A percentile compares a stretch with the other conserved stretches of the same genome.
These are phyloP conservation scores for Hydrolagus colliei DNA, from an alignment of 2,797 vertebrate genomes.

Conservation along the genomic window DNA sequence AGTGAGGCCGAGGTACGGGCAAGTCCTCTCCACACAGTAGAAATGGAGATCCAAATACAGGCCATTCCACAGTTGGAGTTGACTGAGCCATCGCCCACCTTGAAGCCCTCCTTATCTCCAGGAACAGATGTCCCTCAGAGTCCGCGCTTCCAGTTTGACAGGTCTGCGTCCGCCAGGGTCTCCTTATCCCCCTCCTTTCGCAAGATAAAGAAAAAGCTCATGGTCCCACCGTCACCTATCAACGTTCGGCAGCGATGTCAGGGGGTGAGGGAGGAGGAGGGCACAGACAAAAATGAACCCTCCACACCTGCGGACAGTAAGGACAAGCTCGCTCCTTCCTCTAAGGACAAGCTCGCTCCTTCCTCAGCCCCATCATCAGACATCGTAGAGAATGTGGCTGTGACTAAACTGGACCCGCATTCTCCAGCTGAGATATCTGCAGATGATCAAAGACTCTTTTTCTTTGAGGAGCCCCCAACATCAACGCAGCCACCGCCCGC, in stretches of 20 bases:
- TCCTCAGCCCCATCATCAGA: too few relatives aligned
- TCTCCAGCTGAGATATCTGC: neutral
- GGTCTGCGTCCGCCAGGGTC: constrained; percentile 69
- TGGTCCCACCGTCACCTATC: constrained; percentile 39
- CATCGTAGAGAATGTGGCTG: too few relatives aligned
- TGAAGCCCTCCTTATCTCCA: neutral
- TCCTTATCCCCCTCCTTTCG: constrained; percentile 81
- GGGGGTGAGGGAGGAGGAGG: neutral
- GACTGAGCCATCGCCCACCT: neutral
- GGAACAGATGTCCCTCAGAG: constrained; percentile 24
- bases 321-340: too few relatives aligned
- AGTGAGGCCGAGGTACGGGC: neutral
- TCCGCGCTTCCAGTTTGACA: constrained; percentile 65
- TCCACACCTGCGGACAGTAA: constrained; percentile 7
- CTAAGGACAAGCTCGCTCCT: too few relatives aligned
- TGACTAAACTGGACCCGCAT: neutral
- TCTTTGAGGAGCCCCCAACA: neutral
- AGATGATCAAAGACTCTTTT: neutral
- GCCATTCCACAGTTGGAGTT: too few relatives aligned
- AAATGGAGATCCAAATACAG: neutral
- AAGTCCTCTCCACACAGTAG: neutral
- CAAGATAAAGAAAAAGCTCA: constrained; percentile 60
- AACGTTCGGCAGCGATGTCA: constrained; percentile 30
- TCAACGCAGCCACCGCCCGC: neutral
- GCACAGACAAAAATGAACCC: constrained; percentile 31